These are phyloP conservation scores for Tetranychus truncatus DNA, from an alignment of 2,888 invertebrate genomes.

Conservation along the genomic window DNA sequence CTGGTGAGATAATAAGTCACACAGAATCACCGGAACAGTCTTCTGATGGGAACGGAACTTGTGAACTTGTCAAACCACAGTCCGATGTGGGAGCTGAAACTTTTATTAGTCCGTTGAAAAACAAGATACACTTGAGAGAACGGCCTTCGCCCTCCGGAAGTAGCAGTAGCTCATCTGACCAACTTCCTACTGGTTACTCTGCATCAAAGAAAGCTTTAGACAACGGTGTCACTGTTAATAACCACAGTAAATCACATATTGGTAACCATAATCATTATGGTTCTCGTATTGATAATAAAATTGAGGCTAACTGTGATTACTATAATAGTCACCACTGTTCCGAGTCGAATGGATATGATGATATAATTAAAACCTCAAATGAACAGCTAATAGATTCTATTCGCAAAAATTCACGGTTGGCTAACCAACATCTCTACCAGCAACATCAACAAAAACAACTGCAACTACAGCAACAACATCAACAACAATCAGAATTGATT, in stretches of 20 bases:
- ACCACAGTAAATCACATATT: neutral
- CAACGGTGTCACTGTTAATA: neutral
- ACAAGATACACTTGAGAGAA: constrained; percentile 12
- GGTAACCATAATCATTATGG: neutral
- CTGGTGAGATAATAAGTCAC: neutral
- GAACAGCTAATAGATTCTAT: neutral
- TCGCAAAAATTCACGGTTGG: neutral
- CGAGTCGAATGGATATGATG: neutral
- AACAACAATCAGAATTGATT: neutral
- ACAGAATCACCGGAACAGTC: neutral
- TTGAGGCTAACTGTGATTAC: neutral
- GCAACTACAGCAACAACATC: neutral
- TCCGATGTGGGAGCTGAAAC: neutral
- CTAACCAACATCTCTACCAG: neutral
- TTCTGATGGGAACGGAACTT: neutral
- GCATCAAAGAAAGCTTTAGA: constrained; percentile 3
- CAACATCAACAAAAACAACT: neutral
- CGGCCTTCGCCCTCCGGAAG: constrained; percentile 21
- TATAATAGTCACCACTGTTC: neutral
- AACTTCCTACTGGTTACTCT: constrained; percentile 7
- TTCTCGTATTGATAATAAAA: neutral
- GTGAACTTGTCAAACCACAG: neutral
- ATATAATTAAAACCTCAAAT: neutral
- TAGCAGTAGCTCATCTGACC: constrained; percentile 19
- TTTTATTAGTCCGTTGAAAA: constrained; percentile 12